Evolutionary conservation across 2,888 invertebrate genomes (phyloP), one percentile per base, ranked within the genome.

Genomic region (Muschampia plurimacula): DNA sequence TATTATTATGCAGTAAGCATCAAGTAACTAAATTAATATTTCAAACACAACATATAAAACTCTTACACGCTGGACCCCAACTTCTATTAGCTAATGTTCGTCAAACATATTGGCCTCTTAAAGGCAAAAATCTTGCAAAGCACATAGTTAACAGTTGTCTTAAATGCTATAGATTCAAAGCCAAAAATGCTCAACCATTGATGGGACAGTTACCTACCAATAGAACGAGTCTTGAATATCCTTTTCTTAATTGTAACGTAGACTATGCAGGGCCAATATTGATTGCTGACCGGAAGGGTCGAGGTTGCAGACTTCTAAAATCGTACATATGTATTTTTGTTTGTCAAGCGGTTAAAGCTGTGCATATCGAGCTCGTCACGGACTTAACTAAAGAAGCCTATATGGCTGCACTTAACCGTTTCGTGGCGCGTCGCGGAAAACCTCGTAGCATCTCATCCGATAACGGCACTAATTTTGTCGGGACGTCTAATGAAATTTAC

Each of bases 251-350:
- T 15, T 70, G 67, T 9, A 66, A 69, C 1, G 69, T 78, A 0
- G 79, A 80, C 55, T 78, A 77, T 57, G 76, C 76, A 2, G 78
- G 36, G 78, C 78, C 79, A 62, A 67, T 79, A 41, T 28, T 77
- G 65, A 77, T 78, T 36, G 69, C 74, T 39, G 74, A 75, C 46
- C 69, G 75, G 1, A 77, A 76, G 15, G 76, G 78, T 6, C 70
- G 79, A n/a, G 80, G 77, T 4, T 73, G 78, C 59, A 75, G 22
- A 46, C 57, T 76, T 0, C 22, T 69, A 0, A 79, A 81, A 62
- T 72, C 77, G 13, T 78, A 76, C 55, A 66, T 79, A 6, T 75
- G 75, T 60, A 66, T 77, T 41, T 78, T 78, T 66, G 71, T 77
- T 2, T 76, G 76, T 68, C 70, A 67, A 12, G 74, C 75, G 28